Conservation (phyloP, 2,797 vertebrate species). For the Gobionotothen gibberifrons region DNA sequence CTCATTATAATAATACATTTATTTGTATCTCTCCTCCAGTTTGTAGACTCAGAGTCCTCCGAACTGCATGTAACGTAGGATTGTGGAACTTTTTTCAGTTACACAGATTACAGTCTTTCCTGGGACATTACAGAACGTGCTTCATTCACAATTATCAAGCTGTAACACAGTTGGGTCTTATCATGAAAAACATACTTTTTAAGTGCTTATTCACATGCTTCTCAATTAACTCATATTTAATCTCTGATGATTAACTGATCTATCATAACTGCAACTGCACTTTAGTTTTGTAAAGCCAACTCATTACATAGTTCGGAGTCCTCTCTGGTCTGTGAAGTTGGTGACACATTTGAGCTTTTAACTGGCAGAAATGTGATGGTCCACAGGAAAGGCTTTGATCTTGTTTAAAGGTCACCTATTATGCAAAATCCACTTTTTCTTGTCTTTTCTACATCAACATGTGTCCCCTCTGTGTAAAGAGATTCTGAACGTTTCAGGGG, state of each 20-base stretch:
- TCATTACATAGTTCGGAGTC: slow-evolving; percentile 23
- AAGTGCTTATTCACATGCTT: no score
- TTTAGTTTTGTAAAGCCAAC: slow-evolving; percentile 36
- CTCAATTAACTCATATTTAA: slow-evolving; percentile 35
- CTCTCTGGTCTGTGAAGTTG: slow-evolving; percentile 20
- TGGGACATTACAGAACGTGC: neutral
- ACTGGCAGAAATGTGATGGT: slow-evolving; percentile 20
- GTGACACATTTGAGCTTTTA: slow-evolving; percentile 28
- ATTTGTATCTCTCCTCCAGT: neutral
- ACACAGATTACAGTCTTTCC: no score
- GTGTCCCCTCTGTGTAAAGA: no score
- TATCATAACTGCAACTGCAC: slow-evolving; percentile 5
- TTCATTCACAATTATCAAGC: neutral
- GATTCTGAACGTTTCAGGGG: no score
- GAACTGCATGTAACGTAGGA: no score
- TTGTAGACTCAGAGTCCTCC: neutral
- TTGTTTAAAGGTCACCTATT: neutral
- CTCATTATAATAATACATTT: slow-evolving; percentile 8
- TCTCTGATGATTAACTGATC: slow-evolving; percentile 61
- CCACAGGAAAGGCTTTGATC: slow-evolving; percentile 30
- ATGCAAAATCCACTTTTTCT: no score
- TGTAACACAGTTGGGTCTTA: neutral
- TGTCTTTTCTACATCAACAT: no score
- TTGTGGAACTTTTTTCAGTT: no score
- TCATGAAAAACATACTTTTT: no score